Conservation (phyloP, 1,140 invertebrate species). For the Achroia grisella region DNA sequence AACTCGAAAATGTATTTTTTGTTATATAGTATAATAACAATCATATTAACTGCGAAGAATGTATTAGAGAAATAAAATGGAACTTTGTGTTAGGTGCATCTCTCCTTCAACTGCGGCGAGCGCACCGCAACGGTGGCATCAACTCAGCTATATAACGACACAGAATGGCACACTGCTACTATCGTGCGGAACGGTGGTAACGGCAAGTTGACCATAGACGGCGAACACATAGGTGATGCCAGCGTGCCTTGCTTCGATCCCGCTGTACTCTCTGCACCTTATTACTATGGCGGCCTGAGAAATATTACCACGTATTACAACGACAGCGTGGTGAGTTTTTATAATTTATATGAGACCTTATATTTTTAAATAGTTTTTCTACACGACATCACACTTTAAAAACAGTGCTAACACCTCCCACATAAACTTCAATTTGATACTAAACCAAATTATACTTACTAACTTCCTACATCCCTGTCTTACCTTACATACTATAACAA, state of each 20-base stretch:
- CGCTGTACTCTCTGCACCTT: constrained; percentile 81
- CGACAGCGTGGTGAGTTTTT: neutral
- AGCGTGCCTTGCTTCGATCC: constrained; percentile 73
- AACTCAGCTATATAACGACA: constrained; percentile 82
- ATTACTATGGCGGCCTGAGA: constrained; percentile 84
- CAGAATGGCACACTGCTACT: constrained; percentile 87
- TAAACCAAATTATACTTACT: too few species aligned
- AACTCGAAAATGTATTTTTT: too few species aligned
- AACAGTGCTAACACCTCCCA: too few species aligned
- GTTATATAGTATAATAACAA: too few species aligned
- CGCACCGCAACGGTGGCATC: constrained; percentile 77
- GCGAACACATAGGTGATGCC: constrained; percentile 72
- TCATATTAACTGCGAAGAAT: too few species aligned
- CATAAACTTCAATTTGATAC: too few species aligned
- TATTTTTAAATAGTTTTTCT: too few species aligned
- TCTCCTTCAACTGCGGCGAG: constrained; percentile 76
- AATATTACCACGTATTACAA: constrained; percentile 19
- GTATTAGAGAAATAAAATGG: neutral
- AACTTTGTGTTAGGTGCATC: constrained; percentile 31
- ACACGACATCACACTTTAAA: too few species aligned
- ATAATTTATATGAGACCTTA: too few species aligned
- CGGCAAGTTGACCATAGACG: constrained; percentile 82
- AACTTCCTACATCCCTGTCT: too few species aligned
- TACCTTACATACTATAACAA: too few species aligned
- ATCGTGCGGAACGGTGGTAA: constrained; percentile 75